phyloP scores from a whole-genome alignment of 2,888 invertebrate genomes.

The Ophion ventricosus region DNA sequence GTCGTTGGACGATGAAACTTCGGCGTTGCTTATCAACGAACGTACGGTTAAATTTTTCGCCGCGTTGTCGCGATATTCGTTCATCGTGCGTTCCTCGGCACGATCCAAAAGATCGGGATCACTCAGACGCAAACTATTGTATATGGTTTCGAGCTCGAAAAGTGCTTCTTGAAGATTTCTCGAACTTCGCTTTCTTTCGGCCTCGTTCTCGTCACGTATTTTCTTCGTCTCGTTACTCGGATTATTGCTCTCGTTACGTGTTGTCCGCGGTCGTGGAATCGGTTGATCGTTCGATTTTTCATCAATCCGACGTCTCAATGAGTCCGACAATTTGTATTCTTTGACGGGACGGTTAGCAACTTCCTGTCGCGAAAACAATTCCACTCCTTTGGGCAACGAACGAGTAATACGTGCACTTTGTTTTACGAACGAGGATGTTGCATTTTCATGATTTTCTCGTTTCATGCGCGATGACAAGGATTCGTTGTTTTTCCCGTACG shows the following conservation, averaged over 20 bases:
- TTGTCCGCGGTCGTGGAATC: conserved; percentile 13
- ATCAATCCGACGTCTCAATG: neutral
- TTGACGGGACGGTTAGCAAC: conserved; percentile 7
- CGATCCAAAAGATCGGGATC: conserved; percentile 92
- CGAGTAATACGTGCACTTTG: conserved; percentile 15
- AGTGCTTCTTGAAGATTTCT: conserved; percentile 94
- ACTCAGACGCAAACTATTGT: conserved; percentile 92
- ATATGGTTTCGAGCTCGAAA: conserved; percentile 95
- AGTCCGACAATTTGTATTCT: neutral
- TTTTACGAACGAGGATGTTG: conserved; percentile 12
- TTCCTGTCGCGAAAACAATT: conserved; percentile 52
- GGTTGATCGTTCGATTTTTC: conserved; percentile 9
- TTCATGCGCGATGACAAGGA: neutral
- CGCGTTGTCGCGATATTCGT: conserved; percentile 82
- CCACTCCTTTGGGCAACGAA: conserved; percentile 55
- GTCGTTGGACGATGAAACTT: conserved; percentile 47
- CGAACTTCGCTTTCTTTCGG: conserved; percentile 87
- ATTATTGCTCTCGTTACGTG: neutral
- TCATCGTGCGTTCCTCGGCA: conserved; percentile 89
- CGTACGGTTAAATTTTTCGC: conserved; percentile 57
- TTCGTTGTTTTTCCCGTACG: neutral
- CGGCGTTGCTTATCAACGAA: conserved; percentile 71
- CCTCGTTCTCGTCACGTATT: conserved; percentile 80
- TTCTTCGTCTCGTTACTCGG: conserved; percentile 26
- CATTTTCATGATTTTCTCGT: conserved; percentile 5